Base-by-base conservation (phyloP, 1,140 invertebrate genomes). In the Drosophila lacteicornis region DNA sequence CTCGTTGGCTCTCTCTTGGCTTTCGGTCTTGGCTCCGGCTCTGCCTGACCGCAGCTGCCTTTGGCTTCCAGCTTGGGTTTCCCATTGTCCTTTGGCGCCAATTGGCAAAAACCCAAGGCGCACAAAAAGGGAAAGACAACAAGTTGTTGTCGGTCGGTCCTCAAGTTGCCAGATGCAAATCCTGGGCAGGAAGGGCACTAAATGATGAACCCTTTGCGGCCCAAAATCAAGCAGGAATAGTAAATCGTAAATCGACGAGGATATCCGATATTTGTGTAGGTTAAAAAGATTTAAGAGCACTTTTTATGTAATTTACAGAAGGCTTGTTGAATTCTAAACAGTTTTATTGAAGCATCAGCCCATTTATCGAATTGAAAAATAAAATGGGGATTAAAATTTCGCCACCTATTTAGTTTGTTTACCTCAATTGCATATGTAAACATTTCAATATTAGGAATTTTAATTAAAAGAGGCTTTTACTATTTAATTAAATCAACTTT, bases 111-210 rank as follows among this genome's bases (percentile, higher is more conserved):
- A 46, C 45, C 46, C 61, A 53, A 80, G 42, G 30, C 38, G 27
- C 47, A 43, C 47, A 57, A 61, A 61, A 66, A 56, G 47, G 62
- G 62, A 40, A 51, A 74, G 6, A 62, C 75, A 78, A 67, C 80
- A 87, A 88, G 84, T 87, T 87, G 83, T 83, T 87, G 83, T 88
- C 19, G 55, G 43, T 69, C 56, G 46, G 58, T 36, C 42, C 60
- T 49, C 46, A 49, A 53, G 50, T 49, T 40, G 53, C 61, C 67
- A 46, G 51, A 87, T 87, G 83, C 80, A 87, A 87, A 87, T 88
- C 84, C 82, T 15, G 0, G 12, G 7, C 7, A 13, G 19, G 19
- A 45, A 30, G 0, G 60, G 42, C 49, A 49, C 42, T 43, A 46
- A 50, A 50, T 60, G 68, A 60, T 38, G 49, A 55, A 55, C 62